Base-by-base conservation (phyloP, 2,797 vertebrate genomes). In the Sebastes steindachneri region DNA sequence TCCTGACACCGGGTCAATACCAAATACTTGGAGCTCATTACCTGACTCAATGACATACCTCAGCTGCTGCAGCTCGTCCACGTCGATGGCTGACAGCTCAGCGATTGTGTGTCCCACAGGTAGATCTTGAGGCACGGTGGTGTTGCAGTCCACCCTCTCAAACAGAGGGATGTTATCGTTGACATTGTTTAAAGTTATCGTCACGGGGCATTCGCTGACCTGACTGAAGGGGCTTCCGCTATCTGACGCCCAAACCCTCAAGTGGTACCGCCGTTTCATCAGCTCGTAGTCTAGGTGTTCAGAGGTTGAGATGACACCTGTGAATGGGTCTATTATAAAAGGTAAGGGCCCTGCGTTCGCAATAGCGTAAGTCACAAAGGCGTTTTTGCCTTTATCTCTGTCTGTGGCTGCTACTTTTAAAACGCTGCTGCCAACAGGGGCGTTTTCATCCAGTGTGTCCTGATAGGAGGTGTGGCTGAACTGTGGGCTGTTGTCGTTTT, bases 161-260 rank as follows among this genome's bases (percentile, higher is more conserved):
- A 99, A 98, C 81, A 97, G 86, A 2, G 99, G 99, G 29, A 91
- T 21, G 1, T 99, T 99, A 84, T 99, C 99, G 0, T 99, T 99
- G 86, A 98, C 63, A 14, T 99, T 99, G 92, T 95, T 97, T 82
- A 99, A 96, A 14, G 95, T 96, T 17, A 99, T 96, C 5, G 97
- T 97, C 54, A 98, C 95, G 0, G 96, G 94, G 37, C 97, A 96
- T 86, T 99, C 98, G 0, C 93, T 97, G 84, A 98, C 97, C 31
- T 90, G 97, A 79, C 94, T 96, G 87, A 97, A 99, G 17, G 98
- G 98, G 29, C 94, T 96, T 7, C 99, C 99, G 54, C 97, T 98
- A 2, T 99, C 99, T 0, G 97, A 97, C 0, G 98, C 98, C 97
- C 97, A 98, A 35, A 99, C 95, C 37, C 95, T 95, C 68, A 99